Evolutionary conservation across 2,797 vertebrate species (phyloP).

Genomic region (Mormyrops boulengeri): DNA sequence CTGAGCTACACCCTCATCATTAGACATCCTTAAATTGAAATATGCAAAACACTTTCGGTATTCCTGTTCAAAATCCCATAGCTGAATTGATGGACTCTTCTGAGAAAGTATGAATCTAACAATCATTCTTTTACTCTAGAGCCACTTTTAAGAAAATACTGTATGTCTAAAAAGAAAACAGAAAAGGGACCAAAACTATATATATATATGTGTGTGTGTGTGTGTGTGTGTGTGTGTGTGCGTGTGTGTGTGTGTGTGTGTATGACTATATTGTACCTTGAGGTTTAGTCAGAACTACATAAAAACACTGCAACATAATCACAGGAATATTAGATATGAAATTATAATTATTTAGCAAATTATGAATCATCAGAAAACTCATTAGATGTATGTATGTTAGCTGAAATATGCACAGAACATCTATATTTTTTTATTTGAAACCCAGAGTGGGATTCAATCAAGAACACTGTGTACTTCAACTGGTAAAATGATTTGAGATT

Average conservation of each 20-base stretch:
- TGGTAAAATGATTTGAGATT: not conserved
- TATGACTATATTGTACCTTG: not conserved
- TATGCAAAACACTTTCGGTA: not conserved
- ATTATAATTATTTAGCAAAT: not conserved
- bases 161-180: not conserved
- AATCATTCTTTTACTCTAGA: not conserved
- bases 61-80: not conserved
- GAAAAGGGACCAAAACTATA: not conserved
- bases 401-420: not conserved
- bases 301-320: not conserved
- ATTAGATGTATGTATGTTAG: not conserved
- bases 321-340: not conserved
- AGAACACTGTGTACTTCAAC: not conserved
- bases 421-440: not conserved
- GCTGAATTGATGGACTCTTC: not conserved
- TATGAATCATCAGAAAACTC: not conserved
- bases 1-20: not conserved
- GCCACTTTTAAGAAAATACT: not conserved
- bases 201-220: not conserved
- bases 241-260: not conserved
- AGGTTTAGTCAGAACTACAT: not conserved
- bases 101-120: not conserved
- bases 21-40: not conserved
- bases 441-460: not conserved
- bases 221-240: not conserved